Evolutionary conservation across 2,797 vertebrate species (phyloP).

Genomic region (Lepus townsendii): DNA sequence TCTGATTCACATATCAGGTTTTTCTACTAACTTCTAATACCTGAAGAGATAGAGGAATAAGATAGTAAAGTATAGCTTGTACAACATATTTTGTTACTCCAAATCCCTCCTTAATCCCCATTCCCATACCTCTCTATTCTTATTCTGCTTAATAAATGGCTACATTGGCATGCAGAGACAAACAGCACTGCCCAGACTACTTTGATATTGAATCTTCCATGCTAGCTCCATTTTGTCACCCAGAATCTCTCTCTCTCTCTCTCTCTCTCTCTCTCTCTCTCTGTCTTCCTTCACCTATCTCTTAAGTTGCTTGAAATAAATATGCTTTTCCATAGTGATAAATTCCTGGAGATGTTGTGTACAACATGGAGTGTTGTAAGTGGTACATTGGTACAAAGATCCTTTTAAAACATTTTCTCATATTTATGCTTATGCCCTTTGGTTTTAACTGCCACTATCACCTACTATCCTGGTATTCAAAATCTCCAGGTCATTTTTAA

Average conservation of each 20-base stretch:
- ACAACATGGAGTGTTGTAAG: not conserved
- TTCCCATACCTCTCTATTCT: not conserved
- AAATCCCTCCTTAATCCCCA: not conserved
- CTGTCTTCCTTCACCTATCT: not conserved
- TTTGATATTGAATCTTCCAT: not conserved
- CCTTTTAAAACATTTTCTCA: not conserved
- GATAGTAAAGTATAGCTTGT: not conserved
- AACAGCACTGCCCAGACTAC: not conserved
- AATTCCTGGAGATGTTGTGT: not conserved
- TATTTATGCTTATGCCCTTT: not conserved
- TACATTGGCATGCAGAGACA: not conserved
- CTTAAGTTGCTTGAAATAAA: not conserved
- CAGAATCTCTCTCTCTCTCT: not conserved
- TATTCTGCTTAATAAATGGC: not conserved
- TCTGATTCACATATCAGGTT: not conserved
- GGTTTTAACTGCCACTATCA: not conserved
- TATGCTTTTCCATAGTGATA: not conserved
- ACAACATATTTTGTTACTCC: not conserved
- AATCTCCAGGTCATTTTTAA: not conserved
- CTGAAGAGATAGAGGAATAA: not conserved
- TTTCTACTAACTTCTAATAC: constrained; percentile 1
- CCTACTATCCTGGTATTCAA: not conserved
- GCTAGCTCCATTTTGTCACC: not conserved
- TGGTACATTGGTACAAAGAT: not conserved
- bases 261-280: not conserved